Base-by-base conservation (phyloP, 2,888 invertebrate species). In the Cecidostiba fungosa region DNA sequence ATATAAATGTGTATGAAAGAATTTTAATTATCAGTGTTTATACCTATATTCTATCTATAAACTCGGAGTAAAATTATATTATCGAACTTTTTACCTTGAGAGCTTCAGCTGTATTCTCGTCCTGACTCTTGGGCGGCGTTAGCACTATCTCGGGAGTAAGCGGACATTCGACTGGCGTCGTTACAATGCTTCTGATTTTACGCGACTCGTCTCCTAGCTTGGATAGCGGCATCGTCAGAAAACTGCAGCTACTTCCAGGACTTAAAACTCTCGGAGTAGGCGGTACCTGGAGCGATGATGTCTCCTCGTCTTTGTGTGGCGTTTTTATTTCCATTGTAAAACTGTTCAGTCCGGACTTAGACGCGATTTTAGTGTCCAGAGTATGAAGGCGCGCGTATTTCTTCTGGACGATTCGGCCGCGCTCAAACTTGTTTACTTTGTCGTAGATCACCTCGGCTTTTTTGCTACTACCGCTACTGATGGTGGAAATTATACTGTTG, bases 381-480 rank as follows among this genome's bases (percentile, higher is more conserved):
- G 87, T 87, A n/a, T 80, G 77, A 1, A 87, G 14, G 0, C 84
- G 80, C 0, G 87, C 87, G 19, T 87, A 87, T 59, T 87, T 87
- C 39, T 87, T 87, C 36, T 83, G 50, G 0, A 85, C 83, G 12
- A 87, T n/a, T 29, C 77, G 77, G n/a, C 87, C 87, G 10, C 36
- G 3, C 26, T 85, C 85, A 0, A 85, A 5, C 29, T 78, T 83
- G 23, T 32, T 84, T 10, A 87, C 84, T n/a, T 72, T 69, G 23
- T 87, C 87, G 29, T 87, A 87, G 19, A 74, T 84, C 16, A 78
- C 78, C 19, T 84, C 72, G 0, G n/a, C 29, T 76, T 74, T 78
- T 36, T 62, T 32, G 59, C 26, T 16, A 8, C 10, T n/a, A 47
- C 26, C 50, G 32, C 14, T 36, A 79, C 69, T 62, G 36, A 29